A percentile compares a stretch with the other conserved stretches of the same genome.
These are phyloP conservation scores for Pterostichus niger DNA, from an alignment of 2,888 invertebrate genomes.

Conservation along the genomic window DNA sequence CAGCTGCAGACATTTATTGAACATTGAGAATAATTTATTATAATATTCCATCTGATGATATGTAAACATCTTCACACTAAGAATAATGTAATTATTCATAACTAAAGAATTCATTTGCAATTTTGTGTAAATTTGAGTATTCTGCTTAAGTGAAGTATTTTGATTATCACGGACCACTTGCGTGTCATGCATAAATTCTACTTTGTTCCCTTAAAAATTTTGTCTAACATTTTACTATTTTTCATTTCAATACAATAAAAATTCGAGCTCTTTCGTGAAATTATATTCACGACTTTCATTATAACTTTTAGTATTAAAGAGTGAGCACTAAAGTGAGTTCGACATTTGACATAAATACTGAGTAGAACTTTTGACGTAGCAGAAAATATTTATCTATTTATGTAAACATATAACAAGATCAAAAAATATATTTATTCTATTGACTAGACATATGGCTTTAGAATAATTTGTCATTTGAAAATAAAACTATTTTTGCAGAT, in stretches of 20 bases:
- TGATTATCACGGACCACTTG: slow-evolving; percentile 55
- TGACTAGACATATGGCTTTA: slow-evolving; percentile 52
- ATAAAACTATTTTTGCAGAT: slow-evolving; percentile 51
- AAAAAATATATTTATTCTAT: slow-evolving; percentile 64
- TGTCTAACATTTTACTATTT: background rate
- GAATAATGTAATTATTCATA: slow-evolving; percentile 16
- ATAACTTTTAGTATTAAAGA: background rate
- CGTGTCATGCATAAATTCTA: slow-evolving; percentile 46
- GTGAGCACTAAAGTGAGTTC: slow-evolving; percentile 30
- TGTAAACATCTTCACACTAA: slow-evolving; percentile 59
- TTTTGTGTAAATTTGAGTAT: slow-evolving; percentile 56
- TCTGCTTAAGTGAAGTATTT: slow-evolving; percentile 49
- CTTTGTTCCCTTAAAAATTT: slow-evolving; percentile 39
- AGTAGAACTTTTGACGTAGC: slow-evolving; percentile 14
- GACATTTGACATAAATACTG: slow-evolving; percentile 13
- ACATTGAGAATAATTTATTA: slow-evolving; percentile 62
- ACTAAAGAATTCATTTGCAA: slow-evolving; percentile 27
- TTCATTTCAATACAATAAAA: slow-evolving; percentile 1
- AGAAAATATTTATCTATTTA: slow-evolving; percentile 34
- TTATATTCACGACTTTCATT: background rate
- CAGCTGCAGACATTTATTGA: slow-evolving; percentile 65
- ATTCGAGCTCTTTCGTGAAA: background rate
- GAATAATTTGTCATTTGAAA: slow-evolving; percentile 41
- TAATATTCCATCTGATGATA: slow-evolving; percentile 61
- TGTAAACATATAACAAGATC: slow-evolving; percentile 52